Conservation (phyloP, 1,140 invertebrate genomes). For the Heliconius hewitsoni region DNA sequence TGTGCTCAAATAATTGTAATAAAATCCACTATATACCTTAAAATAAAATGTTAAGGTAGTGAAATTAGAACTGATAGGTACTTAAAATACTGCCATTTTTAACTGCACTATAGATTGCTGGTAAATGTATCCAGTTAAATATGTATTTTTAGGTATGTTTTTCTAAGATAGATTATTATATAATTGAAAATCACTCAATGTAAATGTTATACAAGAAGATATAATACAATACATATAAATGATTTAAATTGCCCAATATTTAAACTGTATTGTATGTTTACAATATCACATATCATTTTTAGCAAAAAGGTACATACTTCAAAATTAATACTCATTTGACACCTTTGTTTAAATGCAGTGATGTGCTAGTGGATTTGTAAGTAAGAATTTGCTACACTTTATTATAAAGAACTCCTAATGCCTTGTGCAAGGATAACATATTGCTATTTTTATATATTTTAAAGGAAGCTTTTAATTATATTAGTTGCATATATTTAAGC, state of each 20-base stretch:
- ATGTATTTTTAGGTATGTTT: neutral
- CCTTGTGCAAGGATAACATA: neutral
- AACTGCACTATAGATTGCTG: neutral
- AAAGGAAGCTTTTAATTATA: too few relatives aligned
- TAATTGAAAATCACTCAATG: neutral
- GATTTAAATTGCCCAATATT: neutral
- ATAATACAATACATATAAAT: neutral
- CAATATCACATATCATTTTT: constrained; percentile 9
- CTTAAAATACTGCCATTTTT: constrained; percentile 8
- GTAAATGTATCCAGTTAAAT: constrained; percentile 4
- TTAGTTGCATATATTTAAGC: too few relatives aligned
- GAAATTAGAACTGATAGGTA: neutral
- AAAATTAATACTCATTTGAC: constrained; percentile 1
- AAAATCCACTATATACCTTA: neutral
- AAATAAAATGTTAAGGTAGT: neutral
- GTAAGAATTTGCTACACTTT: neutral
- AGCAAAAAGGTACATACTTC: neutral
- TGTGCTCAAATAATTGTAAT: constrained; percentile 3
- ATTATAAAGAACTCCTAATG: neutral
- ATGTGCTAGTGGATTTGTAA: neutral
- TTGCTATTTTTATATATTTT: too few relatives aligned
- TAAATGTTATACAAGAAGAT: neutral
- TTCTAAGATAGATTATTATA: neutral
- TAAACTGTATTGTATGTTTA: constrained; percentile 2
- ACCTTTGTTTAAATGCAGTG: neutral